phyloP scores from a whole-genome alignment of 2,113 vertebrate species.

The Tupaia tana region DNA sequence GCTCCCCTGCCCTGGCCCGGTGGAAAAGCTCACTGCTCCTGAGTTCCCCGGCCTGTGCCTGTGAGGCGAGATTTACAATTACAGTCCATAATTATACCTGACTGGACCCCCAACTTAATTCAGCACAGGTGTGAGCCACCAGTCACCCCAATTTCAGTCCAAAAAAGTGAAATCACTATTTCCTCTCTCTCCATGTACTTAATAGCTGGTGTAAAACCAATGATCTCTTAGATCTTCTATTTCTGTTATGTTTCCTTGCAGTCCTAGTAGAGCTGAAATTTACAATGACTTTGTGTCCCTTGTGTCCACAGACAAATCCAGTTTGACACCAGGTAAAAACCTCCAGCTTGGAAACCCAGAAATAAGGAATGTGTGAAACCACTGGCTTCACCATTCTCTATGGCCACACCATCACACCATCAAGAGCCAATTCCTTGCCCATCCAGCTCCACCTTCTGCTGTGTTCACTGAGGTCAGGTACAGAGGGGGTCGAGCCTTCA shows the following conservation, averaged over 20 bases:
- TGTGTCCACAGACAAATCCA: background rate
- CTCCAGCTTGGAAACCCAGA: background rate
- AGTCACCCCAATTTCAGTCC: constrained; percentile 40
- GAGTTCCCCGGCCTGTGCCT: background rate
- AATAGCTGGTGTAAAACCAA: constrained; percentile 46
- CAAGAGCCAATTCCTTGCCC: background rate
- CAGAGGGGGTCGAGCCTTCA: background rate
- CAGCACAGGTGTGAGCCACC: constrained; percentile 47
- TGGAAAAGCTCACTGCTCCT: background rate
- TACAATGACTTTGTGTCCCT: background rate
- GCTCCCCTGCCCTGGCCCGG: background rate
- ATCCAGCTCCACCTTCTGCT: background rate
- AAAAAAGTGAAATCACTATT: constrained; percentile 55
- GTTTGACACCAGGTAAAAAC: background rate
- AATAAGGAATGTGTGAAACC: background rate
- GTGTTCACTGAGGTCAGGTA: background rate
- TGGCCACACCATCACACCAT: background rate
- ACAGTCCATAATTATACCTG: constrained; percentile 66
- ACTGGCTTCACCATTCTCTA: background rate
- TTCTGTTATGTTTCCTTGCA: constrained; percentile 56
- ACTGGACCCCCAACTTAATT: constrained; percentile 57
- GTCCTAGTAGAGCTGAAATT: constrained; percentile 40
- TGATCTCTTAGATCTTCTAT: constrained; percentile 56
- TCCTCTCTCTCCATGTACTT: constrained; percentile 25
- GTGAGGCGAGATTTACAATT: constrained; percentile 44